Percentiles rank a stretch among this genome's conserved stretches.
Evolutionary conservation across 2,113 vertebrate species (phyloP).

Genomic region (Xenotilapia caudafasciata): DNA sequence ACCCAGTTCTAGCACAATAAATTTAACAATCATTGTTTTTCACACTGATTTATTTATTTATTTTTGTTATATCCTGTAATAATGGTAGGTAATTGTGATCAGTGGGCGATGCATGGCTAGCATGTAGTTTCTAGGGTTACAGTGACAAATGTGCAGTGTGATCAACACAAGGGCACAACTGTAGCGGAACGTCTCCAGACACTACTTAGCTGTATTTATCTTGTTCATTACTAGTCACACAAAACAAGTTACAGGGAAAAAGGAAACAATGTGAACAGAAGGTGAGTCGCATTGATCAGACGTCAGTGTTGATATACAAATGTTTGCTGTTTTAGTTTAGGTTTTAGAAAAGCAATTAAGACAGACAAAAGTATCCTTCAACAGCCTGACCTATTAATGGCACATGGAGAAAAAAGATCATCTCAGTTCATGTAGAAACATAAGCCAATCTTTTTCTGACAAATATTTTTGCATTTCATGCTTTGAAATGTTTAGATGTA

Average conservation of each 20-base stretch:
- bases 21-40: not conserved
- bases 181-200: not conserved
- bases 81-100: not conserved
- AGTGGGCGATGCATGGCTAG: not conserved
- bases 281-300: not conserved
- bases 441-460: not conserved
- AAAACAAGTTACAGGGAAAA: not conserved
- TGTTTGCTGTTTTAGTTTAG: not conserved
- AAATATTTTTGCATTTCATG: not conserved
- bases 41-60: not conserved
- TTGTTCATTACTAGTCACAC: not conserved
- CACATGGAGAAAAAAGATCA: not conserved
- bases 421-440: not conserved
- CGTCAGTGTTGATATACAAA: not conserved
- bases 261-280: not conserved
- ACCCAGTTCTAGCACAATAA: not conserved
- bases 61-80: not conserved
- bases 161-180: not conserved
- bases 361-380: not conserved
- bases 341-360: not conserved
- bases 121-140: not conserved
- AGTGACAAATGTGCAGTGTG: not conserved
- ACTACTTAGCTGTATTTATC: not conserved
- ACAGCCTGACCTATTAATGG: not conserved
- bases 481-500: not conserved